phyloP scores from a whole-genome alignment of 2,797 vertebrate genomes.

The Denticeps clupeoides region DNA sequence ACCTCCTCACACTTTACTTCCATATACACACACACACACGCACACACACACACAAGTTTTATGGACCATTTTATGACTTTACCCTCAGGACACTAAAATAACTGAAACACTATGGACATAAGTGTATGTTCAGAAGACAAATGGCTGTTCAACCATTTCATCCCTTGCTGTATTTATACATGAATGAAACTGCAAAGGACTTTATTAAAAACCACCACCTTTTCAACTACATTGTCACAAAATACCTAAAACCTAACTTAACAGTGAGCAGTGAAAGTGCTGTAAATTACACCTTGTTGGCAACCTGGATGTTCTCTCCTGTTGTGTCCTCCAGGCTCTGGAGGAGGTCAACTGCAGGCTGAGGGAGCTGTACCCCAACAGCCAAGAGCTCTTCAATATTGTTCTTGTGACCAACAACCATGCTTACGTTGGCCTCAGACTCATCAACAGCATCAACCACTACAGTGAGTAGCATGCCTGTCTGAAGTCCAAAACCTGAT shows the following conservation, averaged over 20 bases:
- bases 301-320: too few relatives aligned
- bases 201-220: too few relatives aligned
- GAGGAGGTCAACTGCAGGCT: slow-evolving; percentile 74
- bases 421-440: slow-evolving; percentile 79
- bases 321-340: slow-evolving; percentile 37
- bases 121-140: too few relatives aligned
- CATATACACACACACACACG: background rate
- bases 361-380: slow-evolving; percentile 80
- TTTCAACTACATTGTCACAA: background rate
- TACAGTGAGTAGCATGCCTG: slow-evolving; percentile 76
- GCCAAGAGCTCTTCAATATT: slow-evolving; percentile 88
- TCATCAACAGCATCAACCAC: slow-evolving; percentile 96
- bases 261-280: too few relatives aligned
- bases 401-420: slow-evolving; percentile 95
- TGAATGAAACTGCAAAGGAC: too few relatives aligned
- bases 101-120: too few relatives aligned
- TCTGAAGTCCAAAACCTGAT: background rate
- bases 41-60: background rate
- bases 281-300: too few relatives aligned
- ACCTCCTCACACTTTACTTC: too few relatives aligned
- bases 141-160: too few relatives aligned
- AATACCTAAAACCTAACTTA: too few relatives aligned
- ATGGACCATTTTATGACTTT: background rate
- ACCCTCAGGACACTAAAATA: too few relatives aligned
- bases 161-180: background rate